Evolutionary conservation across 2,113 vertebrate genomes (phyloP), one percentile per base, ranked within the genome.

Genomic region (Danionella cerebrum): DNA sequence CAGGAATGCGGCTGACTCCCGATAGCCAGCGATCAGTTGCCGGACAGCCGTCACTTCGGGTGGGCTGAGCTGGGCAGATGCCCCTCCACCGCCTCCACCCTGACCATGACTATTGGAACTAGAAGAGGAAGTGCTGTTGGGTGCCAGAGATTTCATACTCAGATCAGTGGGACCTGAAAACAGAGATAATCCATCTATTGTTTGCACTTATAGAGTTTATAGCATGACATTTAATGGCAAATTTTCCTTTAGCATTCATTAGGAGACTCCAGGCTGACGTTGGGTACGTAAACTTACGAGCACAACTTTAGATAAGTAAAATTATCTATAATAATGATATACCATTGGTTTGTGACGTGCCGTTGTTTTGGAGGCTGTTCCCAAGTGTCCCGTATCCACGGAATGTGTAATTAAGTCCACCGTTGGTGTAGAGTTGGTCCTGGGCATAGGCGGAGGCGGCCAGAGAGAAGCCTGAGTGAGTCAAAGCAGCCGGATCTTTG

Each of bases 1-100:
- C 80, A 98, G 84, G 88, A 99, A 99, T 7, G 96, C 96, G 0
- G 96, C 96, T 0, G 96, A 98, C 89, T 99, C 96, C 67, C 96
- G 88, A 71, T 98, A 99, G 14, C 96, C 96, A 0, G 96, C 96
- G 51, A 99, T 96, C 0, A 99, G 94, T 86, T 99, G 96, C 79
- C 92, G 86, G 82, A 99, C 96, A 0, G 96, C 96, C 0, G 93
- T 97, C 64, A 98, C 93, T 84, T 99, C 96, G 0, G 96, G 97
- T 0, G 90, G 90, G 65, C 93, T 99, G 84, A 99, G 92, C 85
- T 99, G 96, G 22, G 96, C 92, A 53, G 94, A 93, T 6, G 94
- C 91, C 68, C 91, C 94, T 1, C 94, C 90, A 10, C 90, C 94
- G 22, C 91, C 92, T 0, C 87, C 86, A 1, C 87, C 87, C 70